phyloP scores from a whole-genome alignment of 23 tunicate species.

The Oikopleura albicans region DNA sequence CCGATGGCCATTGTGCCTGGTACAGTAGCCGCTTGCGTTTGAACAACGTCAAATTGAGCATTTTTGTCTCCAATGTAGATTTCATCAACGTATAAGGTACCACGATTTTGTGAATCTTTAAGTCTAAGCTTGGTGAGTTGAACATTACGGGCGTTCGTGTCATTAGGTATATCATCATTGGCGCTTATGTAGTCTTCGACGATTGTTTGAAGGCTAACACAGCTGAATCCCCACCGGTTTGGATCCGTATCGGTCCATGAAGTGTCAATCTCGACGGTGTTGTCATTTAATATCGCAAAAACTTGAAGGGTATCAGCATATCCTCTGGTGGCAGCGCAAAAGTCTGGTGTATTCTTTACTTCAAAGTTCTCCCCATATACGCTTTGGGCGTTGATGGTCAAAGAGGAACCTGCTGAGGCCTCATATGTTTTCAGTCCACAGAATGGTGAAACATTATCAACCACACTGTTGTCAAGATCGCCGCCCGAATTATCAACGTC shows the following conservation, averaged over 20 bases:
- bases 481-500: background rate
- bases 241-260: background rate
- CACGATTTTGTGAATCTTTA: background rate
- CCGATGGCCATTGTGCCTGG: background rate
- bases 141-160: background rate
- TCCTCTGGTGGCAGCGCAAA: background rate
- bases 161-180: background rate
- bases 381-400: too few species aligned
- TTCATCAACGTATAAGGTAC: background rate
- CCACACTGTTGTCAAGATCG: background rate
- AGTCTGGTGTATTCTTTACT: background rate
- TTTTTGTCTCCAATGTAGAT: background rate
- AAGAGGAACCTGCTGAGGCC: too few species aligned
- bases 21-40: background rate
- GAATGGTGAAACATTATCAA: background rate
- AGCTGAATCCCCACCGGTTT: background rate
- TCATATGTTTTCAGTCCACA: too few species aligned
- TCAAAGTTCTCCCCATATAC: too few species aligned
- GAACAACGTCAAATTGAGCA: slow-evolving; percentile 4
- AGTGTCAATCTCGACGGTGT: background rate
- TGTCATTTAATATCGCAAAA: background rate
- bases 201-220: background rate
- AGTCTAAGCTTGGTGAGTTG: background rate
- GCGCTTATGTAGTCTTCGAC: background rate
- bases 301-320: background rate